Percentiles rank a stretch among this genome's conserved stretches.
phyloP scores from a whole-genome alignment of 2,113 vertebrate genomes.

The Noctilio leporinus region DNA sequence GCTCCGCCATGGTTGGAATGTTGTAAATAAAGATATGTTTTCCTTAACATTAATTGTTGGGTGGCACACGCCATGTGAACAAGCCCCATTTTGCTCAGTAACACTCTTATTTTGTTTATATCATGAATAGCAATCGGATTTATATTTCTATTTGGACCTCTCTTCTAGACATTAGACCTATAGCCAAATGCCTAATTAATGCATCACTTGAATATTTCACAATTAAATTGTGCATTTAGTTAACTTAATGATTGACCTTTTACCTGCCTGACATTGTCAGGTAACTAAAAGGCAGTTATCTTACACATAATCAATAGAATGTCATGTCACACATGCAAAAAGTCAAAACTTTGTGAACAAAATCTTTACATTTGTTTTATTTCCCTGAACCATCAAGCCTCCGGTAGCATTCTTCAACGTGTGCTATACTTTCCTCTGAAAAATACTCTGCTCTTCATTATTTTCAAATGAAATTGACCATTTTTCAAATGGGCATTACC shows the following conservation, averaged over 20 bases:
- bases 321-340: neutral
- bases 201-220: neutral
- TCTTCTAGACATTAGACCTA: neutral
- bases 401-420: neutral
- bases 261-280: neutral
- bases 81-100: no score
- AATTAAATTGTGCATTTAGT: neutral
- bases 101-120: neutral
- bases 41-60: no score
- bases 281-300: neutral
- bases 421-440: neutral
- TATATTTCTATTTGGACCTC: neutral
- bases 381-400: neutral
- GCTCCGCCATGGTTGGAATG: no score
- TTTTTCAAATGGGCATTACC: neutral
- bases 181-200: neutral
- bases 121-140: neutral
- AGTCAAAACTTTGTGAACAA: neutral
- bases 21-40: no score
- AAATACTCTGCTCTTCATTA: neutral
- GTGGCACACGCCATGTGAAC: no score
- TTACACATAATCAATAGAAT: neutral
- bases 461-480: neutral
- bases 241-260: neutral
- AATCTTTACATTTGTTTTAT: neutral